Base-by-base conservation (phyloP, 2,797 vertebrate species). In the Oryzias dopingdopingensis region DNA sequence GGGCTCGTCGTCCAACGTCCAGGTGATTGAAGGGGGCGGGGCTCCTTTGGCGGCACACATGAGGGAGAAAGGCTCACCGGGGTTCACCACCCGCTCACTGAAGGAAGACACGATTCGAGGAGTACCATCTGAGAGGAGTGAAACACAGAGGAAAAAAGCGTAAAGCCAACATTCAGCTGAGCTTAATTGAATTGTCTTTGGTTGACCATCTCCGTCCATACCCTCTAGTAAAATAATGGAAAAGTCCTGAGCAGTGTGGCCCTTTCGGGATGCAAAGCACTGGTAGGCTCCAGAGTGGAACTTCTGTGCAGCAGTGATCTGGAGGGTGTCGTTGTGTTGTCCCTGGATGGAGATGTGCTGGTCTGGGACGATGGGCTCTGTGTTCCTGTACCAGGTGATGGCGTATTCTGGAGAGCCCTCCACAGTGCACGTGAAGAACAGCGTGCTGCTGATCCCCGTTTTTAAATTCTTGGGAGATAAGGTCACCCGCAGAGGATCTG, bases 381-480 rank as follows among this genome's bases (percentile, higher is more conserved):
- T 98, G 93, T 99, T 98, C 70, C 95, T 93, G 90, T 95, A 99
- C 97, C 97, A 99, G 85, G 82, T 93, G 88, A 98, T 91, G 65
- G 90, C 75, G 70, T 96, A 98, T 82, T 97, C 95, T 0, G 96
- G 96, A 2, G 96, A 96, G 52, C 97, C 96, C 40, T 93, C 93
- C 68, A 98, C 95, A 14, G 95, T 88, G 55, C 97, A 98, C 41
- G 95, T 97, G 70, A 99, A 94, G 89, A 98, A 97, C 80, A 99
- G 93, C 0, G 96, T 98, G 90, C 96, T 99, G 88, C 97, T 96
- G 46, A 98, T 98, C 85, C 97, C 96, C 0, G 96, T 98, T 87
- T 98, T 98, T 85, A 99, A 90, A 86, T 96, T 98, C 92, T 98
- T 98, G 62, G 97, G 97, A 61, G 97, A 96, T 79, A 99, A 88